Percentiles rank a stretch among this genome's conserved stretches.
phyloP scores from a whole-genome alignment of 2,113 vertebrate species.

The Atlantisia rogersi region DNA sequence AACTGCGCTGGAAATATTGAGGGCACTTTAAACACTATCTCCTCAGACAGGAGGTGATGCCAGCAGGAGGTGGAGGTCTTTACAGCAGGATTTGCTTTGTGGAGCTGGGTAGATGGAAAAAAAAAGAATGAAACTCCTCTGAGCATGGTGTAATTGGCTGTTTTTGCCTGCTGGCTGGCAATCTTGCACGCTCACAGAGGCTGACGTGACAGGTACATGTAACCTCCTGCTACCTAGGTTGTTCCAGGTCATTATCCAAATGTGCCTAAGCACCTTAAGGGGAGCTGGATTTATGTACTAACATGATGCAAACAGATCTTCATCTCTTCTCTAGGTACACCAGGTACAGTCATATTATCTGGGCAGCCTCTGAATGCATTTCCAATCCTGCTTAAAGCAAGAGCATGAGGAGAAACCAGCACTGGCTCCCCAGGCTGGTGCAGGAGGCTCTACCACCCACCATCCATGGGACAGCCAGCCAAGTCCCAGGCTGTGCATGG shows the following conservation, averaged over 20 bases:
- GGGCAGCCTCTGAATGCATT: not conserved
- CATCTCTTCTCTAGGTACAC: not conserved
- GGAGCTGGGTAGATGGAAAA: not conserved
- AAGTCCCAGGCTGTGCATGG: not conserved
- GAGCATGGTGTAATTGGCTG: not conserved
- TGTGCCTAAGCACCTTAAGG: not conserved
- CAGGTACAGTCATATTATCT: not conserved
- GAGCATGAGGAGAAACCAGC: not conserved
- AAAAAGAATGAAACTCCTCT: not conserved
- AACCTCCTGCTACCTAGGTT: slow-evolving; percentile 19
- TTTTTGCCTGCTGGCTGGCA: slow-evolving; percentile 15
- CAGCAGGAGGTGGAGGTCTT: not conserved
- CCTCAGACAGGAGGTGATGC: slow-evolving; percentile 6
- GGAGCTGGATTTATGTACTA: slow-evolving; percentile 19
- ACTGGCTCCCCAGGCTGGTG: not conserved
- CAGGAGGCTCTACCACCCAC: not conserved
- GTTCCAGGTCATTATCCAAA: slow-evolving; percentile 47
- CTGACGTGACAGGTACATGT: not conserved
- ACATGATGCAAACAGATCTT: not conserved
- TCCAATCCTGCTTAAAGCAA: rapidly evolving
- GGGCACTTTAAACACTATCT: not conserved
- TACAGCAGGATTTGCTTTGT: not conserved
- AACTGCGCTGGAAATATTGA: rapidly evolving
- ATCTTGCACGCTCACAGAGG: not conserved
- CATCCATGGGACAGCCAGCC: not conserved